Conservation (phyloP, 2,113 vertebrate species). For the Ageneiosus marmoratus region DNA sequence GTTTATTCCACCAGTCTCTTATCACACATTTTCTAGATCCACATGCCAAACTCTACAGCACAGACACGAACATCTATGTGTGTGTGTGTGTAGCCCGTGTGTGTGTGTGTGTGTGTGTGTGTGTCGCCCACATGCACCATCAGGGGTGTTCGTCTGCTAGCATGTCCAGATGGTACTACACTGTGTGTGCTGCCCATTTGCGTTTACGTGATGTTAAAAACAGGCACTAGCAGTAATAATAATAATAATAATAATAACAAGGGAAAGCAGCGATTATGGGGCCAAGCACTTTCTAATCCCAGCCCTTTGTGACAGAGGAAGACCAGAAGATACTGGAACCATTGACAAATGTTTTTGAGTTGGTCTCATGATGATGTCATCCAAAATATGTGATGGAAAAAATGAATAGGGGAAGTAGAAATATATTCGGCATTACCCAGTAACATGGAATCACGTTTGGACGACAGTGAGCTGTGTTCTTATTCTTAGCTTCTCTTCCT, state of each 20-base stretch:
- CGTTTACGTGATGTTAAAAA: constrained; percentile 1
- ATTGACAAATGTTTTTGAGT: not conserved
- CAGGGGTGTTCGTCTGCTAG: constrained; percentile 24
- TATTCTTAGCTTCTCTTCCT: too few species aligned
- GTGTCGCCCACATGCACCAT: constrained; percentile 19
- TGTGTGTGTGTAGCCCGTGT: constrained; percentile 9
- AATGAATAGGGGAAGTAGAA: too few species aligned
- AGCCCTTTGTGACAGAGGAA: too few species aligned
- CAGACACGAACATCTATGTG: not conserved
- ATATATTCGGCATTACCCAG: too few species aligned
- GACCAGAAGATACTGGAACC: not conserved
- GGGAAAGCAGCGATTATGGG: not conserved
- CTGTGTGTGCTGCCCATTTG: constrained; percentile 16
- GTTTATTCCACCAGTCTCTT: constrained; percentile 21
- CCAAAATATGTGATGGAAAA: too few species aligned
- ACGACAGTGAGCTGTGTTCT: too few species aligned
- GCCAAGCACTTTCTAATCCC: not conserved
- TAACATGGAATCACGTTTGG: too few species aligned
- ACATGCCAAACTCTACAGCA: not conserved
- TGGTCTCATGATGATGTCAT: too few species aligned
- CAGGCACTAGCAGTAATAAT: not conserved
- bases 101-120: constrained; percentile 3
- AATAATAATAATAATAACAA: not conserved
- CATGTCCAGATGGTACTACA: constrained; percentile 29
- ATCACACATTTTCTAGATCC: not conserved